Evolutionary conservation across 2,113 vertebrate genomes (phyloP).

Genomic region (Cyprinodon brontotheroides): DNA sequence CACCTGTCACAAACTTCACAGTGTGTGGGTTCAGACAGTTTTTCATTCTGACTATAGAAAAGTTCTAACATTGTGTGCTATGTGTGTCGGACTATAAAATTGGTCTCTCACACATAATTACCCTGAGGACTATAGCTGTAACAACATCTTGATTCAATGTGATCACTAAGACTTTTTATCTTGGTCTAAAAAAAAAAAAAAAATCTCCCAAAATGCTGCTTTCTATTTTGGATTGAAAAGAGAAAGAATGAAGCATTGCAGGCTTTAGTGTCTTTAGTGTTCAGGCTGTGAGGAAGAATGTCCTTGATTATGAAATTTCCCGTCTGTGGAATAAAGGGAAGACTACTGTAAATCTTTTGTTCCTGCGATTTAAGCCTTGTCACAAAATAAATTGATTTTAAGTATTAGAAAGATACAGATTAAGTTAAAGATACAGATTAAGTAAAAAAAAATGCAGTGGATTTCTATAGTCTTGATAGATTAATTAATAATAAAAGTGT

Average conservation of each 20-base stretch:
- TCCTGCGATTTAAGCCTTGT: constrained; percentile 27
- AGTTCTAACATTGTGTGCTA: not conserved
- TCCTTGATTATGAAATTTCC: constrained; percentile 31
- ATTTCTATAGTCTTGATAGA: too few species aligned
- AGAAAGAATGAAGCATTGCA: too few species aligned
- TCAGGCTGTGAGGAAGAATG: constrained; percentile 6
- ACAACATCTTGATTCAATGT: not conserved
- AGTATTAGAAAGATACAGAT: not conserved
- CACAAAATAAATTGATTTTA: not conserved
- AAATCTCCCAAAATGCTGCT: too few species aligned
- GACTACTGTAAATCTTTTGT: constrained; percentile 10
- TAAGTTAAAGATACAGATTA: too few species aligned
- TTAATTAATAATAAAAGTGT: too few species aligned
- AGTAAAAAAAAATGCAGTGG: too few species aligned
- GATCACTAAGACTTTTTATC: too few species aligned
- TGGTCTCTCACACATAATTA: not conserved
- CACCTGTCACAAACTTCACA: not conserved
- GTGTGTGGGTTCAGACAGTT: constrained; percentile 7
- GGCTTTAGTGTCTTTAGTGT: not conserved
- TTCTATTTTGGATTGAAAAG: too few species aligned
- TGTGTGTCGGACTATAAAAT: not conserved
- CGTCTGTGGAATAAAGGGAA: not conserved
- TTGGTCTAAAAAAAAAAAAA: too few species aligned
- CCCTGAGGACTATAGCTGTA: not conserved
- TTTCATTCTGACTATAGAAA: constrained; percentile 1